Evolutionary conservation across 2,888 invertebrate species (phyloP).

Genomic region (Xestobium rufovillosum): DNA sequence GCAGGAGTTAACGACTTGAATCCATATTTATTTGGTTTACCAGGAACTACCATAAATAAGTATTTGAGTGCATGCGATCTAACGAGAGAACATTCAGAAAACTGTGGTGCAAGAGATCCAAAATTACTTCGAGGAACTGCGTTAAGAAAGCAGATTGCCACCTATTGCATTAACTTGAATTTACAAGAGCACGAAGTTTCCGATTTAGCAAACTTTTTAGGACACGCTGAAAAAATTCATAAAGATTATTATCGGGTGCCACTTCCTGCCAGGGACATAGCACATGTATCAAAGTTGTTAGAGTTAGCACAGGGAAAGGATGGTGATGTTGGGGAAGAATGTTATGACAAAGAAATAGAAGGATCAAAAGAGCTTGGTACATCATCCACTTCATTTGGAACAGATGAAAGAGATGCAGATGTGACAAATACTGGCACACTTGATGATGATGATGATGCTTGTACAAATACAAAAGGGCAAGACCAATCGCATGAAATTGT

Average conservation of each 20-base stretch:
- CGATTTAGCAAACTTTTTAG: conserved; percentile 26
- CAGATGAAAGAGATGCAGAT: too few species aligned
- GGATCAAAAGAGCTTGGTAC: too few species aligned
- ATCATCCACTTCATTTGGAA: too few species aligned
- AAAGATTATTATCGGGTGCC: conserved; percentile 25
- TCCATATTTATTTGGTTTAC: conserved; percentile 16
- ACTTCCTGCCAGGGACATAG: conserved; percentile 21
- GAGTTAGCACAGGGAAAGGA: conserved; percentile 20
- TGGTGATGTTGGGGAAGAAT: too few species aligned
- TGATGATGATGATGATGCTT: too few species aligned
- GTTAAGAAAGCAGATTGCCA: conserved; percentile 28
- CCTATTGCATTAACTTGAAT: conserved; percentile 23
- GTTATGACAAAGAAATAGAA: too few species aligned
- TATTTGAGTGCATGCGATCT: conserved; percentile 25
- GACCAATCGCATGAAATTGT: too few species aligned
- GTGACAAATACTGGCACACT: too few species aligned
- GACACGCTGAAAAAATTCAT: conserved; percentile 27
- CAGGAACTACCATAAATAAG: conserved; percentile 2
- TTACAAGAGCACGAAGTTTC: conserved; percentile 22
- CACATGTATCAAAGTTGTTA: conserved; percentile 23
- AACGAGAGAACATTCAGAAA: conserved; percentile 21
- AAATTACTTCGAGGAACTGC: conserved; percentile 22
- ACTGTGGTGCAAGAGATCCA: conserved; percentile 26
- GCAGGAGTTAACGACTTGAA: conserved; percentile 5
- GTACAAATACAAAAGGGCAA: too few species aligned